Evolutionary conservation across 2,888 invertebrate genomes (phyloP), one percentile per base, ranked within the genome.

Genomic region (Heliothis peltigera): DNA sequence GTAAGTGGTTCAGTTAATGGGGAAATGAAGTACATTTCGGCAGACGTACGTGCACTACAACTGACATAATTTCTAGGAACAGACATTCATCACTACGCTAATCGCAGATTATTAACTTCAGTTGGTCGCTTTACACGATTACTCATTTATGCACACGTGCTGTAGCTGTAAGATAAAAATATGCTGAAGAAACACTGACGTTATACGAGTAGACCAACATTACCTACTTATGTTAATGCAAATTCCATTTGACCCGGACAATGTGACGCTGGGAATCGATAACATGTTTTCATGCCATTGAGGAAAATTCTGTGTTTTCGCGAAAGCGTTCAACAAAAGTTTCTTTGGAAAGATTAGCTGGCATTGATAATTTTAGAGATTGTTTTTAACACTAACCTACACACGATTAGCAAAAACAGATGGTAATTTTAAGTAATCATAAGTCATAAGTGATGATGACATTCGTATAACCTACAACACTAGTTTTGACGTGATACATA

Each of bases 141-240:
- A 59, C 25, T 70, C 64, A 64, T 51, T 12, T 43, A 25, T 43
- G 39, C 57, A 69, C 72, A 64, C 57, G 69, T 57, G 53, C 17
- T 52, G 15, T 55, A 18, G 49, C 17, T 44, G 28, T 32, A 43
- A 63, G 25, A 58, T 51, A 35, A 48, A 32, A 57, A 46, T 47
- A 66, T 72, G 18, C 44, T 17, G 18, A 44, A 44, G 17, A 18
- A 63, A 43, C 7, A 32, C 35, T 52, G 22, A 47, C 39, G 19
- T 46, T 28, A 21, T 18, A n/a, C n/a, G n/a, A n/a, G n/a, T n/a
- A 18, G 17, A 54, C 4, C 1, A 32, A 39, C n/a, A 39, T 18
- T 64, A 46, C 15, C n/a, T n/a, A n/a, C n/a, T n/a, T n/a, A n/a
- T n/a, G 10, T 22, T 56, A 51, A 12, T 32, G 44, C 18, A 1